Evolutionary conservation across 2,113 vertebrate species (phyloP).

Genomic region (Perccottus glenii): DNA sequence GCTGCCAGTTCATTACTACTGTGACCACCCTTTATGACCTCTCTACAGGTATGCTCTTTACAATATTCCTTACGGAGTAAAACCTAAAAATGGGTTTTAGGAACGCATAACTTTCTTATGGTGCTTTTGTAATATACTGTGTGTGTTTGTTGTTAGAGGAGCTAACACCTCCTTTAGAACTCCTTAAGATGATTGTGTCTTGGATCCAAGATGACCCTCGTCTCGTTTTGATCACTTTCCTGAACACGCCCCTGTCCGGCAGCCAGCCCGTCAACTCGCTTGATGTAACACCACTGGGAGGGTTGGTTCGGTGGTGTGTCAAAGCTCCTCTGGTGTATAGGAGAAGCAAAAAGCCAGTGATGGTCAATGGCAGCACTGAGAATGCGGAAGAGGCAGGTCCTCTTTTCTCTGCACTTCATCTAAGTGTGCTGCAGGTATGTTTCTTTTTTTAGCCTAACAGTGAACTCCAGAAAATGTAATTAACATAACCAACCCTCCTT

Average conservation of each 20-base stretch:
- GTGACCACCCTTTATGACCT: conserved; percentile 92
- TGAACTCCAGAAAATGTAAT: not conserved
- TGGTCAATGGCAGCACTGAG: conserved; percentile 71
- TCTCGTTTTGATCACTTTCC: conserved; percentile 91
- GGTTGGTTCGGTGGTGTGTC: conserved; percentile 93
- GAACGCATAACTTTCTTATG: not conserved
- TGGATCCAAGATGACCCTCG: conserved; percentile 95
- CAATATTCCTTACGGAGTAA: not conserved
- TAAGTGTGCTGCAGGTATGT: conserved; percentile 93
- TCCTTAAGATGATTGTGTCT: conserved; percentile 91
- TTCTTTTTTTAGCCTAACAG: conserved; percentile 63
- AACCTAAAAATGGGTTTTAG: not conserved
- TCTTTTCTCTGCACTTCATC: conserved; percentile 92
- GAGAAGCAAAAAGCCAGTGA: conserved; percentile 77
- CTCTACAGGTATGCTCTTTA: conserved; percentile 81
- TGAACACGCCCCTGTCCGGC: conserved; percentile 90
- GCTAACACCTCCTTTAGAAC: conserved; percentile 88
- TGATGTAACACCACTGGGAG: conserved; percentile 89
- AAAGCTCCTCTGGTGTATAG: conserved; percentile 90
- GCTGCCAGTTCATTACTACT: conserved; percentile 95
- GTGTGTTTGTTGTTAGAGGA: conserved; percentile 81
- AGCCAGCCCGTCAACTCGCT: conserved; percentile 89
- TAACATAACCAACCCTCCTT: not conserved
- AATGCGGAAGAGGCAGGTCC: conserved; percentile 70
- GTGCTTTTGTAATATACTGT: not conserved